These are phyloP conservation scores for Apodemia duryi DNA, from an alignment of 2,888 invertebrate species.

Conservation along the genomic window DNA sequence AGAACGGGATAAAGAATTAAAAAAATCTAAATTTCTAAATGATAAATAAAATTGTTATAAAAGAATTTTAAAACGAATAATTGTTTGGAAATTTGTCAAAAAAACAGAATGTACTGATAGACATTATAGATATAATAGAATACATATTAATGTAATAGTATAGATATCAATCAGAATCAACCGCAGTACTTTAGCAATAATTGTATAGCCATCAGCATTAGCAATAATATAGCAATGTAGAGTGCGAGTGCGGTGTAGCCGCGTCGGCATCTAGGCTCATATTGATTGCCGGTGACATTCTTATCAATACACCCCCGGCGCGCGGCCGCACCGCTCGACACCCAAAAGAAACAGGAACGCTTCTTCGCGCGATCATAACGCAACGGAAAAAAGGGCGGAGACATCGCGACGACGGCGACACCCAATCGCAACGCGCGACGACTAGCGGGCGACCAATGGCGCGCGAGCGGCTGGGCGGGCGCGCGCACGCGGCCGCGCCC, in stretches of 20 bases:
- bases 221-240: neutral
- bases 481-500: constrained; percentile 78
- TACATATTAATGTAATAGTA: too few relatives aligned
- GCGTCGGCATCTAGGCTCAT: constrained; percentile 66
- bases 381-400: constrained; percentile 76
- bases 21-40: too few relatives aligned
- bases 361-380: constrained; percentile 73
- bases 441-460: constrained; percentile 65
- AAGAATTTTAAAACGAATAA: too few relatives aligned
- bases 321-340: constrained; percentile 68
- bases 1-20: too few relatives aligned
- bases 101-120: too few relatives aligned
- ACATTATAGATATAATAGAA: too few relatives aligned
- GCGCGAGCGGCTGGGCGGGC: constrained; percentile 58
- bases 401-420: constrained; percentile 54
- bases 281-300: constrained; percentile 84
- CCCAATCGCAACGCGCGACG: constrained; percentile 54
- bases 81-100: too few relatives aligned
- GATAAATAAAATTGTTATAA: too few relatives aligned
- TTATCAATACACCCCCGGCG: constrained; percentile 79
- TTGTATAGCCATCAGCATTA: neutral
- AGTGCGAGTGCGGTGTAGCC: constrained; percentile 27
- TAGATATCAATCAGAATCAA: too few relatives aligned
- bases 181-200: neutral
- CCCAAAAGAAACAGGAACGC: constrained; percentile 81